Conservation (phyloP, 2,113 vertebrate species). For the Ciconia maguari region DNA sequence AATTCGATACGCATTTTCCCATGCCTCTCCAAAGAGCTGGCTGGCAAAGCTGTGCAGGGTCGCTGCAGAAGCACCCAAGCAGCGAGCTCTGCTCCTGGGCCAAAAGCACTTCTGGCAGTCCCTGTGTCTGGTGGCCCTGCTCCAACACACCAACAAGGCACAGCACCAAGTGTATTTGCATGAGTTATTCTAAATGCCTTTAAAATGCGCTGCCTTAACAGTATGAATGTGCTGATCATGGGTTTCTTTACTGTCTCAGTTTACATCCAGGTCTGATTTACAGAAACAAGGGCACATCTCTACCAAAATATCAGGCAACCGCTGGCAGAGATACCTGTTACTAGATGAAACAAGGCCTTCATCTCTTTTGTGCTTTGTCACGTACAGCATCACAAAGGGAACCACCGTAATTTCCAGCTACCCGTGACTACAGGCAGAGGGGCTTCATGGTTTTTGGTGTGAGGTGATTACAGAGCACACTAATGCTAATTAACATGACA, state of each 20-base stretch:
- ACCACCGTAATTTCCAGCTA: background rate
- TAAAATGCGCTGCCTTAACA: background rate
- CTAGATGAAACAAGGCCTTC: background rate
- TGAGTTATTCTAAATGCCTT: background rate
- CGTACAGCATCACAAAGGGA: background rate
- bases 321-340: background rate
- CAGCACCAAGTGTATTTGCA: too few relatives aligned
- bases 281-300: background rate
- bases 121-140: background rate
- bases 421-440: background rate
- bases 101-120: background rate
- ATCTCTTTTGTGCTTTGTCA: background rate
- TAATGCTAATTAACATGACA: background rate
- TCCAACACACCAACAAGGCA: background rate
- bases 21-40: background rate
- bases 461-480: background rate
- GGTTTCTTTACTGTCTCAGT: background rate
- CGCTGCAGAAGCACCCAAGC: background rate
- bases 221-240: too few relatives aligned
- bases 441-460: background rate
- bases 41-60: background rate
- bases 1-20: fast-evolving
- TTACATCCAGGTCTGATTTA: background rate
- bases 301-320: background rate
- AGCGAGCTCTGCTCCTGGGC: fast-evolving